Percentiles rank a stretch among this genome's conserved stretches.
These are phyloP conservation scores for Apamea sordens DNA, from an alignment of 2,888 invertebrate genomes.

Conservation along the genomic window DNA sequence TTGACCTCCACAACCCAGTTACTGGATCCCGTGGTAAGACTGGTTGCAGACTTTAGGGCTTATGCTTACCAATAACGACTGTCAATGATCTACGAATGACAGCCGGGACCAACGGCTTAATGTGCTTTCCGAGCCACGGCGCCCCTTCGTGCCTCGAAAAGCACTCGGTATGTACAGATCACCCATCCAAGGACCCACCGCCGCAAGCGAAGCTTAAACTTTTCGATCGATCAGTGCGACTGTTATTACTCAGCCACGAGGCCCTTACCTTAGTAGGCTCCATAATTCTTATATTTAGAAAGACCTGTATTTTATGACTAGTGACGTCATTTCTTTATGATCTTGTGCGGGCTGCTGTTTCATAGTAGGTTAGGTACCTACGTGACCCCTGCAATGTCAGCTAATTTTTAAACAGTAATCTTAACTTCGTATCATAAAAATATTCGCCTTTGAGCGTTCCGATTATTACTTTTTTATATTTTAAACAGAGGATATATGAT, in stretches of 20 bases:
- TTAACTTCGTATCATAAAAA: not conserved
- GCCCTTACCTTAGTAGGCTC: not conserved
- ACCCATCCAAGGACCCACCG: not conserved
- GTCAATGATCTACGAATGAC: not conserved
- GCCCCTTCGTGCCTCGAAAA: too few relatives aligned
- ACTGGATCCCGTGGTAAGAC: not conserved
- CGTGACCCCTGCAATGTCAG: not conserved
- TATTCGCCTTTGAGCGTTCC: not conserved
- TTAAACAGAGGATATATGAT: not conserved
- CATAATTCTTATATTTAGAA: not conserved
- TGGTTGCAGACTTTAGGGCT: not conserved
- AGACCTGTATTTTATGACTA: not conserved
- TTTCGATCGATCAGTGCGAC: not conserved
- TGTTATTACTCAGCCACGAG: not conserved
- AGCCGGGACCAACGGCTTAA: not conserved
- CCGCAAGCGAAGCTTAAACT: not conserved
- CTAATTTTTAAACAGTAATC: not conserved
- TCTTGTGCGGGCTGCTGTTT: not conserved
- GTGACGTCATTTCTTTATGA: not conserved
- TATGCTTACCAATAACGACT: not conserved
- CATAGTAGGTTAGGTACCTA: not conserved
- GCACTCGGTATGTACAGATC: not conserved
- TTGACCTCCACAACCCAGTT: not conserved
- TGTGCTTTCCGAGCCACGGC: too few relatives aligned
- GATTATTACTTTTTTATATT: constrained; percentile 5